Evolutionary conservation across 1,140 invertebrate genomes (phyloP).

Genomic region (Orussus abietinus): DNA sequence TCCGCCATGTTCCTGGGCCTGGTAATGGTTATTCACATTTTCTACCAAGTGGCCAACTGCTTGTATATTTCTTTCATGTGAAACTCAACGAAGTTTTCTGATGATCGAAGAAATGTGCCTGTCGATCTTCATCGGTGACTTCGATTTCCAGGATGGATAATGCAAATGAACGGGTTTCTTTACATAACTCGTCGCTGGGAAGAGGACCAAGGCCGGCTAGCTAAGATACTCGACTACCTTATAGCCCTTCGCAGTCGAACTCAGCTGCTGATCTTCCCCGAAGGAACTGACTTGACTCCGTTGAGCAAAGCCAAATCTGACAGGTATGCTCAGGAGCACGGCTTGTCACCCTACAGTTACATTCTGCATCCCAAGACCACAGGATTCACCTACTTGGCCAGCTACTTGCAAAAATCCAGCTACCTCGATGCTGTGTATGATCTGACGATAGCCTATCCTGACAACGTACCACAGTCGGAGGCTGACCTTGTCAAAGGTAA

Average conservation of each 20-base stretch:
- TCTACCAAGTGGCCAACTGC: not conserved
- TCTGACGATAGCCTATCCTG: conserved; percentile 72
- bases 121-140: too few species aligned
- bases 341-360: conserved; percentile 65
- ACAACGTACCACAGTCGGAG: conserved; percentile 66
- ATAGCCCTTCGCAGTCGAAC: conserved; percentile 59
- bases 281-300: conserved; percentile 82
- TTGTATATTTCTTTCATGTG: conserved; percentile 2
- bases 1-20: conserved; percentile 74
- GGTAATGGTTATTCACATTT: conserved; percentile 53
- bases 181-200: conserved; percentile 81
- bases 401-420: conserved; percentile 61
- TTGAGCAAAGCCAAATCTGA: conserved; percentile 69
- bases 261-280: conserved; percentile 79
- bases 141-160: conserved; percentile 79
- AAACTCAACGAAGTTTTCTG: too few species aligned
- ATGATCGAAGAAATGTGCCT: too few species aligned
- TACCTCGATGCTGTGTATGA: conserved; percentile 74
- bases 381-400: conserved; percentile 72
- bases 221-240: conserved; percentile 71
- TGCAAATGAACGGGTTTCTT: conserved; percentile 80
- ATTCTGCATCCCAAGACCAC: conserved; percentile 83
- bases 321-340: conserved; percentile 67
- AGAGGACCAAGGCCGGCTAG: conserved; percentile 66
- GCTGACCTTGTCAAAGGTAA: conserved; percentile 62